phyloP scores from a whole-genome alignment of 2,797 vertebrate species.

The Molothrus aeneus region DNA sequence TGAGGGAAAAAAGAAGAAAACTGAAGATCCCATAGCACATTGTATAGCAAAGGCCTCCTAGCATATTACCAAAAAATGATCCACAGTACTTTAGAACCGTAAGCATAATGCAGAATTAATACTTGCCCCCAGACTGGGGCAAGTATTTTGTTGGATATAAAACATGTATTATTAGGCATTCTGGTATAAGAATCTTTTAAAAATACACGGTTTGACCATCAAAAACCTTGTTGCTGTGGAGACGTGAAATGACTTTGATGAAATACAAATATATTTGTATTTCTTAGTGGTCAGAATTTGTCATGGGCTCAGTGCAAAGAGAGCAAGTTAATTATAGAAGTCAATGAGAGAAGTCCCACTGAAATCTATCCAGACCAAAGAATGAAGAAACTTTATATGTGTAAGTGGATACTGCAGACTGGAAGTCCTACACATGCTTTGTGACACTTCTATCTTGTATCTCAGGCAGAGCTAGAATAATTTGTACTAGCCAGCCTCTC shows the following conservation, averaged over 20 bases:
- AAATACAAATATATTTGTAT: not conserved
- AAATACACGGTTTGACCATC: not conserved
- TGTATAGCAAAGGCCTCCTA: not conserved
- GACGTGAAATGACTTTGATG: not conserved
- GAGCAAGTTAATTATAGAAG: not conserved
- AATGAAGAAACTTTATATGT: not conserved
- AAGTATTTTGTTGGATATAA: not conserved
- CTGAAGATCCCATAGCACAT: not conserved
- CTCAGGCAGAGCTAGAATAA: not conserved
- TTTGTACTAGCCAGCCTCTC: not conserved
- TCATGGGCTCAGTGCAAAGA: not conserved
- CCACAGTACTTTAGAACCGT: not conserved
- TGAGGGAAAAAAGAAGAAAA: not conserved
- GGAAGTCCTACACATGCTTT: not conserved
- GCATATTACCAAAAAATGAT: not conserved
- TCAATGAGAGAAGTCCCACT: not conserved
- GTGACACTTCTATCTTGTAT: not conserved
- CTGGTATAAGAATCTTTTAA: not conserved
- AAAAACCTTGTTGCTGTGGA: not conserved
- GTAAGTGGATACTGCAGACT: not conserved
- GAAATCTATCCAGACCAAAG: not conserved
- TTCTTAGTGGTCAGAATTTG: not conserved
- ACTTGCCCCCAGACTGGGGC: not conserved
- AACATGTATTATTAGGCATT: not conserved
- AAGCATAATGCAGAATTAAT: not conserved